phyloP scores from a whole-genome alignment of 2,888 invertebrate species.

The Campaea margaritaria region DNA sequence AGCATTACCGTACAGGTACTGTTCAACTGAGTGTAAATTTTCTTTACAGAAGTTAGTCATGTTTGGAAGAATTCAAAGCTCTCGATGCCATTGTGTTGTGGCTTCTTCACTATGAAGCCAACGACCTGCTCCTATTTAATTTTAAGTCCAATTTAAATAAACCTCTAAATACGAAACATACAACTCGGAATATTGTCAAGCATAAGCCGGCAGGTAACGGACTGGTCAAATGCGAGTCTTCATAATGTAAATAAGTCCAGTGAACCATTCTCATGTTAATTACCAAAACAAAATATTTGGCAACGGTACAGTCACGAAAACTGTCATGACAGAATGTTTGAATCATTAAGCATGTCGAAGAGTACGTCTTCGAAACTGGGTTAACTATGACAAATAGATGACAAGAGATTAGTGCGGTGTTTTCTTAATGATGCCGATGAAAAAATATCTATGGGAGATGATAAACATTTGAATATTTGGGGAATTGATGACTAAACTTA shows the following conservation, averaged over 20 bases:
- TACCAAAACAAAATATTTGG: constrained; percentile 60
- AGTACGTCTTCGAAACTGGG: constrained; percentile 60
- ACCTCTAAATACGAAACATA: too few relatives aligned
- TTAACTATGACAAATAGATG: constrained; percentile 66
- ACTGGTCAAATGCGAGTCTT: too few relatives aligned
- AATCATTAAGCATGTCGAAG: constrained; percentile 61
- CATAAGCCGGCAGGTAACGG: too few relatives aligned
- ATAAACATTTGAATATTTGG: background rate
- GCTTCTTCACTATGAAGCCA: too few relatives aligned
- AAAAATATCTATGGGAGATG: background rate
- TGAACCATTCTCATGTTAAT: constrained; percentile 46
- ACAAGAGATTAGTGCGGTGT: constrained; percentile 51
- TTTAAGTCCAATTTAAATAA: too few relatives aligned
- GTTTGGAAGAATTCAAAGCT: background rate
- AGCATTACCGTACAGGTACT: too few relatives aligned
- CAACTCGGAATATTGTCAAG: too few relatives aligned
- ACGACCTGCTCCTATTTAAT: too few relatives aligned
- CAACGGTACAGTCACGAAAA: constrained; percentile 58
- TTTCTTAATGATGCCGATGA: constrained; percentile 42
- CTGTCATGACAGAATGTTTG: constrained; percentile 54
- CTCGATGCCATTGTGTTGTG: background rate
- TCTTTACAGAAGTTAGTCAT: too few relatives aligned
- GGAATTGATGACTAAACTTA: background rate
- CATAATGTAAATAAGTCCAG: background rate
- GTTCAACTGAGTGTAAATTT: too few relatives aligned